phyloP scores from a whole-genome alignment of 1,140 invertebrate genomes.

The Probaryconus sp. region DNA sequence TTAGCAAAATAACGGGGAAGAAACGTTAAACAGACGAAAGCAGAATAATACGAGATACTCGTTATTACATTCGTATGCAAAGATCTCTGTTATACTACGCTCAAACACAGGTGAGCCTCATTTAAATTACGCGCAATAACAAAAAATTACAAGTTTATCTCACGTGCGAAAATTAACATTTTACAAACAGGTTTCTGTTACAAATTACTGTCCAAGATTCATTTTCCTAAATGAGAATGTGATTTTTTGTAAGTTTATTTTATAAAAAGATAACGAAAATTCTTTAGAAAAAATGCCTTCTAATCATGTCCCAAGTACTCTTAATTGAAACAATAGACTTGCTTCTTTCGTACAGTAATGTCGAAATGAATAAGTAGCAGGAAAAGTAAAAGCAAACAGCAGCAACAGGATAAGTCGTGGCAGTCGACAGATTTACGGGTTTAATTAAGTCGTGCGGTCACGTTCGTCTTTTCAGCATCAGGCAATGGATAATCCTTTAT shows the following conservation, averaged over 20 bases:
- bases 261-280: no score
- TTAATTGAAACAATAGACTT: constrained; percentile 46
- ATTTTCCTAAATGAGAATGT: no score
- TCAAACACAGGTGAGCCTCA: background rate
- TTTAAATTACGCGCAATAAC: no score
- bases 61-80: constrained; percentile 59
- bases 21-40: constrained; percentile 62
- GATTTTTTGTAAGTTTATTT: no score
- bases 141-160: no score
- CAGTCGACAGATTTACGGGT: constrained; percentile 69
- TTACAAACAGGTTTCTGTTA: no score
- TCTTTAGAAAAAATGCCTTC: no score
- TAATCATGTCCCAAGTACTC: no score
- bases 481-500: constrained; percentile 71
- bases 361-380: constrained; percentile 65
- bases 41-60: constrained; percentile 62
- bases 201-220: no score
- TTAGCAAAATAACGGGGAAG: constrained; percentile 64
- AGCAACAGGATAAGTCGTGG: constrained; percentile 52
- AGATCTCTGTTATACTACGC: constrained; percentile 33
- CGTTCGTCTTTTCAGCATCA: constrained; percentile 73
- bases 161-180: no score
- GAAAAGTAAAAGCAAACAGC: constrained; percentile 54
- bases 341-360: constrained; percentile 22
- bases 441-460: constrained; percentile 77